These are phyloP conservation scores for Cheirogaleus medius DNA, from an alignment of 2,113 vertebrate genomes.

Conservation along the genomic window DNA sequence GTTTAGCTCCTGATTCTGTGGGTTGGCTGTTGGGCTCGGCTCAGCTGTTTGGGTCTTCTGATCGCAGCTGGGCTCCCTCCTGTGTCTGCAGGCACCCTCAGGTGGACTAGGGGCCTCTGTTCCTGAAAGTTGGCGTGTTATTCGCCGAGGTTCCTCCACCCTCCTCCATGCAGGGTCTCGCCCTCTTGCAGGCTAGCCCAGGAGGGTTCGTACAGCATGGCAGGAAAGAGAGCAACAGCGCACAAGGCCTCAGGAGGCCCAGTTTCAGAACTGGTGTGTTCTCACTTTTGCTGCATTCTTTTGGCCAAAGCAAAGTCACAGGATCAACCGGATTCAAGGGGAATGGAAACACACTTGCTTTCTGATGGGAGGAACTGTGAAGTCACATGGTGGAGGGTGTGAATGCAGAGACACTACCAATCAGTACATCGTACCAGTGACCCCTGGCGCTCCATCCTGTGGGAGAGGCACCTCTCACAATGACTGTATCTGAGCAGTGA, in stretches of 20 bases:
- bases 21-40: not conserved
- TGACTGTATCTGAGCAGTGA: not conserved
- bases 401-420: not conserved
- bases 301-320: not conserved
- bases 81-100: not conserved
- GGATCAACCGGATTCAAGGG: not conserved
- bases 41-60: not conserved
- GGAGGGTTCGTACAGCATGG: not conserved
- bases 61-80: not conserved
- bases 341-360: not conserved
- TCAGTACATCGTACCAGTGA: fast-evolving
- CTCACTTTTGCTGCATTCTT: not conserved
- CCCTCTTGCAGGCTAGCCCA: not conserved
- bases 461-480: not conserved
- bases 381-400: not conserved
- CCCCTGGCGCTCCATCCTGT: not conserved
- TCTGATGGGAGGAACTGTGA: not conserved
- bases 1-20: not conserved
- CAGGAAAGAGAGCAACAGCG: not conserved
- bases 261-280: not conserved
- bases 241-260: not conserved
- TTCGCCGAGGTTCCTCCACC: not conserved
- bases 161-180: not conserved
- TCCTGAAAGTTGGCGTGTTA: not conserved
- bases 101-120: not conserved